A percentile compares a stretch with the other conserved stretches of the same genome.
Evolutionary conservation across 2,113 vertebrate genomes (phyloP).

Genomic region (Takifugu flavidus): DNA sequence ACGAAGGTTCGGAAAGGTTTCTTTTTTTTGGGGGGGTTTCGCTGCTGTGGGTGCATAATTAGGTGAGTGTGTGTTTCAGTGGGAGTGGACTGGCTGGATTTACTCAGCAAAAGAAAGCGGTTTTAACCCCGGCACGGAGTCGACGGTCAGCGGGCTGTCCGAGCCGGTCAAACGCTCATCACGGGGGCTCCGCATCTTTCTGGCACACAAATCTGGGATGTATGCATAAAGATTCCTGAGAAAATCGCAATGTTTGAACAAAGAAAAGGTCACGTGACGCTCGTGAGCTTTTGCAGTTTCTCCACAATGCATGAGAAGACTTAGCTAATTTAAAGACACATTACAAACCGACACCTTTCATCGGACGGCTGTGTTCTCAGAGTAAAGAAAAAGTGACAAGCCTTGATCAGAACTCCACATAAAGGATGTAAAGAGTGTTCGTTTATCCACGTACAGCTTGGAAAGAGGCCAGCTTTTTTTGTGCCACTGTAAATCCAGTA

Average conservation of each 20-base stretch:
- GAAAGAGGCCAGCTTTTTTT: slow-evolving; percentile 20
- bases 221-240: slow-evolving; percentile 62
- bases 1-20: slow-evolving; percentile 25
- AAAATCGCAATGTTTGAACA: slow-evolving; percentile 47
- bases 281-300: slow-evolving; percentile 36
- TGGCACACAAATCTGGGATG: slow-evolving; percentile 22
- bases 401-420: slow-evolving; percentile 11
- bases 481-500: slow-evolving; percentile 48
- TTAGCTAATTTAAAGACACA: slow-evolving; percentile 38
- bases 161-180: slow-evolving; percentile 19
- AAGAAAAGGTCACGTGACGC: slow-evolving; percentile 17
- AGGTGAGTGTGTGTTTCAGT: slow-evolving; percentile 35
- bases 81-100: slow-evolving; percentile 37
- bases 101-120: slow-evolving; percentile 17
- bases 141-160: slow-evolving; percentile 14
- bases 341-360: slow-evolving; percentile 16
- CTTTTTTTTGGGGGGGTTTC: neutral
- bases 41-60: slow-evolving; percentile 29
- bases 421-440: slow-evolving; percentile 8
- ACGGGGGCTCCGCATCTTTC: slow-evolving; percentile 11
- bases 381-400: slow-evolving; percentile 16
- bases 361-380: slow-evolving; percentile 7
- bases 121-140: slow-evolving; percentile 26
- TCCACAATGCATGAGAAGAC: slow-evolving; percentile 36
- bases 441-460: slow-evolving; percentile 1